A percentile compares a stretch with the other conserved stretches of the same genome.
Evolutionary conservation across 2,888 invertebrate species (phyloP).

Genomic region (Trachelus iudaicus): DNA sequence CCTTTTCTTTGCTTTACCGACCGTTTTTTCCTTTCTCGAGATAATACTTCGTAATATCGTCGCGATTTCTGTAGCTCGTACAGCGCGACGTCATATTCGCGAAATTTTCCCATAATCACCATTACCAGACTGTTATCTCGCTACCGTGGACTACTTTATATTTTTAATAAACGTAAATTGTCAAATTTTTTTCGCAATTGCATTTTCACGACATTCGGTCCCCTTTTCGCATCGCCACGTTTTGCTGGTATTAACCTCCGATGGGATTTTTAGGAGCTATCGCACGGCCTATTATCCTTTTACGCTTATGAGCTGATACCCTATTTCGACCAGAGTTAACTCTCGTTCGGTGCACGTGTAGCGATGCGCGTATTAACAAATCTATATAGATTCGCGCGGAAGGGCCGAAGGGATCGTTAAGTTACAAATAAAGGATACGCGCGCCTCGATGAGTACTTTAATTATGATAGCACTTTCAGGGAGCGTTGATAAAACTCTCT

Average conservation of each 20-base stretch:
- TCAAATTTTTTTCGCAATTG: background rate
- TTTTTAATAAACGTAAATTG: background rate
- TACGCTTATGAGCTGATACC: background rate
- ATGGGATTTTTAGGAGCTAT: background rate
- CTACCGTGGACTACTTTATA: background rate
- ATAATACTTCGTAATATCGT: background rate
- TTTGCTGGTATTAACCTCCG: background rate
- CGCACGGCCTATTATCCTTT: background rate
- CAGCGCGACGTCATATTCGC: background rate
- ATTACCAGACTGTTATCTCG: background rate
- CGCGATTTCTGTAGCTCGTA: background rate
- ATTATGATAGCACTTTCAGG: background rate
- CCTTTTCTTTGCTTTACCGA: conserved; percentile 8
- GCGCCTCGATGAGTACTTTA: background rate
- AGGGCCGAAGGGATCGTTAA: background rate
- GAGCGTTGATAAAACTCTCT: background rate
- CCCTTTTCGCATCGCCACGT: background rate
- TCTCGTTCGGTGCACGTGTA: background rate
- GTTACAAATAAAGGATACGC: background rate
- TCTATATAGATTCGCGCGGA: background rate
- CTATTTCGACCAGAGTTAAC: background rate
- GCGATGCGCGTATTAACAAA: background rate
- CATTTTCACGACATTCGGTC: background rate
- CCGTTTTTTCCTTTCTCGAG: conserved; percentile 15
- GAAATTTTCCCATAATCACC: background rate